phyloP scores from a whole-genome alignment of 2,888 invertebrate species.

The Drosophila barbarae region DNA sequence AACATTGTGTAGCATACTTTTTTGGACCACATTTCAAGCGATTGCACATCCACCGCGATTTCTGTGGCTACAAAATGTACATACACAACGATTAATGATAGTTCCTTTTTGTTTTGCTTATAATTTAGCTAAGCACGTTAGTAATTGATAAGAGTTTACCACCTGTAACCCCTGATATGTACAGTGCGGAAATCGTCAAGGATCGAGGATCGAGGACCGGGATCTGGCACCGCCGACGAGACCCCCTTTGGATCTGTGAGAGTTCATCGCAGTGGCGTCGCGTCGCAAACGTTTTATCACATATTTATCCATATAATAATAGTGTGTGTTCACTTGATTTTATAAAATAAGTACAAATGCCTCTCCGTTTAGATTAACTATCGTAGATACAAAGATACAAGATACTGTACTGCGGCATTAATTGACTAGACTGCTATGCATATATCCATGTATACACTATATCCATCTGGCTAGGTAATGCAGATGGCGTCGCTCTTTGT shows the following conservation, averaged over 20 bases:
- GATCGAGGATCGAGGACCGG: not conserved
- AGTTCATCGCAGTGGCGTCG: constrained; percentile 24
- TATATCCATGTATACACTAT: constrained; percentile 36
- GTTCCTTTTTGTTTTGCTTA: not conserved
- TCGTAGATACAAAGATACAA: constrained; percentile 55
- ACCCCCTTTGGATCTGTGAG: constrained; percentile 13
- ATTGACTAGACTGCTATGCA: constrained; percentile 61
- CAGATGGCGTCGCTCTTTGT: constrained; percentile 48
- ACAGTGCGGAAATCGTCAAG: constrained; percentile 39
- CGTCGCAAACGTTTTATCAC: constrained; percentile 56
- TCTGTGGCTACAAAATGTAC: constrained; percentile 28
- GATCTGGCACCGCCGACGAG: not conserved
- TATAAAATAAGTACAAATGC: constrained; percentile 66
- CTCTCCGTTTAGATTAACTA: constrained; percentile 47
- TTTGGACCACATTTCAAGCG: not conserved
- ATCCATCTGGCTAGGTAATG: constrained; percentile 55
- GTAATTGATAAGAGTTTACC: constrained; percentile 31
- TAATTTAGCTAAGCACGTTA: constrained; percentile 22
- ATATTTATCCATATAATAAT: constrained; percentile 55
- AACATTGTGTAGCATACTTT: constrained; percentile 1
- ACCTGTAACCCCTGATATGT: constrained; percentile 53
- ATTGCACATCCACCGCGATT: not conserved
- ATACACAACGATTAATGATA: not conserved
- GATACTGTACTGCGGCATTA: constrained; percentile 56
- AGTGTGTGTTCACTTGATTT: constrained; percentile 27